These are phyloP conservation scores for Hypercompe scribonia DNA, from an alignment of 2,888 invertebrate species.

Conservation along the genomic window DNA sequence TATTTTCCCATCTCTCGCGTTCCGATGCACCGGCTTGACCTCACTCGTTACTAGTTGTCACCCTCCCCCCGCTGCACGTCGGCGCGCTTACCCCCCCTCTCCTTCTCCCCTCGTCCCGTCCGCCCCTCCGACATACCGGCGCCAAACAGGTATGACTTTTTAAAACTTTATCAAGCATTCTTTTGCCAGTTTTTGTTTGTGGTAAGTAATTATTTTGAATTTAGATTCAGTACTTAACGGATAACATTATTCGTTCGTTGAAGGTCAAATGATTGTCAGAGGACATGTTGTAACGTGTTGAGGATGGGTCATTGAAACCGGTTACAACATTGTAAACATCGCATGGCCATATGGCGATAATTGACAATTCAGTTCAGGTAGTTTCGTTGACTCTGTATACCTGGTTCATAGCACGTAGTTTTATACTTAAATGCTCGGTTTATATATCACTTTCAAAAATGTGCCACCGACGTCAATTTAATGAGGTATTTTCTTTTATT, in stretches of 20 bases:
- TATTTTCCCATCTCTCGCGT: slow-evolving; percentile 54
- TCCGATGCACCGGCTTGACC: slow-evolving; percentile 77
- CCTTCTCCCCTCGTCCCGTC: slow-evolving; percentile 43
- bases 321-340: slow-evolving; percentile 21
- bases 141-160: slow-evolving; percentile 64
- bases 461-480: background rate
- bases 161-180: slow-evolving; percentile 17
- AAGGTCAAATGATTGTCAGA: slow-evolving; percentile 3
- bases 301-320: slow-evolving; percentile 14
- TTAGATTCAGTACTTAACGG: slow-evolving; percentile 1
- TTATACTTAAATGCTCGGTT: slow-evolving; percentile 28
- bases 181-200: slow-evolving; percentile 16
- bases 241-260: slow-evolving; percentile 3
- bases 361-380: slow-evolving; percentile 22
- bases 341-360: slow-evolving; percentile 17
- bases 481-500: background rate
- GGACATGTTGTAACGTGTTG: slow-evolving; percentile 23
- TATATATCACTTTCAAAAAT: slow-evolving; percentile 21
- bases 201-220: slow-evolving; percentile 1
- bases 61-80: slow-evolving; percentile 51
- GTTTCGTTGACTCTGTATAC: slow-evolving; percentile 29
- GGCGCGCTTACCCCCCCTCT: slow-evolving; percentile 39
- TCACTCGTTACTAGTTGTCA: slow-evolving; percentile 65
- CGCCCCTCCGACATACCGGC: slow-evolving; percentile 72
- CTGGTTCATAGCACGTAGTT: slow-evolving; percentile 39